Evolutionary conservation across 1,140 invertebrate genomes (phyloP), one percentile per base, ranked within the genome.

Genomic region (Aphaenogaster rudis): DNA sequence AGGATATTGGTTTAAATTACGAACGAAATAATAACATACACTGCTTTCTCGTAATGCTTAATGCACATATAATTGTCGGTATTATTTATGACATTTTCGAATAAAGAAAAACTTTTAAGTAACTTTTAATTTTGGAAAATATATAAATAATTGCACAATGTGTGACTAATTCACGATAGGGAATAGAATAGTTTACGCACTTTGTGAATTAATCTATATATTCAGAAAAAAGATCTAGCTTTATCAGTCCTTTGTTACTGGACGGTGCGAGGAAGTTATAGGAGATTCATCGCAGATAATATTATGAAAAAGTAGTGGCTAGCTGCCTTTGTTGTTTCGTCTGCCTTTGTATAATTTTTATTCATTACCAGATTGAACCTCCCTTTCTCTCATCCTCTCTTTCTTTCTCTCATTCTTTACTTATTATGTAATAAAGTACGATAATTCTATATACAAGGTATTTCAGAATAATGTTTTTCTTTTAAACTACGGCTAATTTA

Each of bases 211-310:
- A 80, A 80, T 8, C 4, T 72, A 82, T 48, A 17, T 36, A 36
- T 15, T 72, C 28, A 28, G 21, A 72, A 36, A 28, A 81, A 69
- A 28, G 39, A 28, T 2, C 63, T 72, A 33, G 13, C 7, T 15
- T 74, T 82, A 74, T 59, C 80, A 74, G 21, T 59, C 11, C 39
- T 48, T 82, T 59, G 0, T 59, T 59, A 71, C 33, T 74, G 67
- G 80, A 82, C 80, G 80, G 80, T 82, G 52, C 54, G 28, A 61
- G 28, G 17, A 81, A 72, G 42, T 82, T 54, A 33, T 71, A 82
- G 11, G 54, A 81, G 13, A 61, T 59, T 59, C 2, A 61, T 82
- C 42, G 67, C 3, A 61, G 80, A 61, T 61, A 54, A 80, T 52
- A 52, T 80, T 52, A 57, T 21, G 42, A 66, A 66, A 61, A 82